Base-by-base conservation (phyloP, 1,140 invertebrate species). In the Bombus terrestris region DNA sequence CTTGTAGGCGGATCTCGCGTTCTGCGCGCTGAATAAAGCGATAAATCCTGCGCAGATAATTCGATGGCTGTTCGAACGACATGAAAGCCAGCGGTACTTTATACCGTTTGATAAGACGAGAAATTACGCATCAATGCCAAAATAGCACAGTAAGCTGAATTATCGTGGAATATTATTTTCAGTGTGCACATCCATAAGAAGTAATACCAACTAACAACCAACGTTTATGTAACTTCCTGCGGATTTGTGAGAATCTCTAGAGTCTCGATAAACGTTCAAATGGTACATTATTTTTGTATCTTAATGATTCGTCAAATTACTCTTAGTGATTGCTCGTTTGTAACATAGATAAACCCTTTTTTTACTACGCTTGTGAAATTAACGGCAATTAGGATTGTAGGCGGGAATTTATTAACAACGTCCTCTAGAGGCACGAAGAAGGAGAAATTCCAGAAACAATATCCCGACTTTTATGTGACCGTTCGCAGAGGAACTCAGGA, bases 1-100 rank as follows among this genome's bases (percentile, higher is more conserved):
- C 78, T 57, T 32, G 79, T 72, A 39, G 79, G 79, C 43, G 78
- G 64, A n/a, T 53, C 35, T 32, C 18, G 39, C 32, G 41, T 37
- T 47, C 41, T 53, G 41, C 59, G 41, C 41, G 25, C 35, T 35
- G 72, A 37, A 71, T n/a, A 39, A 41, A 71, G 37, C 59, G 41
- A 83, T 76, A 76, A 76, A 43, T 75, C 22, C 18, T 41, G 76
- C 37, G 39, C 28, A 64, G 39, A 78, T 78, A 62, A 41, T 41
- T 78, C 37, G 25, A 62, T 41, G 32, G 4, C 32, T 32, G 5
- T 22, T 53, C 43, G 25, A 8, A 53, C n/a, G 32, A 75, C 73
- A 32, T 35, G 18, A n/a, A 76, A 59, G 12, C 13, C 25, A 6
- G 25, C 25, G 37, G 8, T 43, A 43, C 5, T 32, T 64, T 64